A percentile compares a stretch with the other conserved stretches of the same genome.
phyloP scores from a whole-genome alignment of 1,140 invertebrate genomes.

The Sitobion miscanthi region DNA sequence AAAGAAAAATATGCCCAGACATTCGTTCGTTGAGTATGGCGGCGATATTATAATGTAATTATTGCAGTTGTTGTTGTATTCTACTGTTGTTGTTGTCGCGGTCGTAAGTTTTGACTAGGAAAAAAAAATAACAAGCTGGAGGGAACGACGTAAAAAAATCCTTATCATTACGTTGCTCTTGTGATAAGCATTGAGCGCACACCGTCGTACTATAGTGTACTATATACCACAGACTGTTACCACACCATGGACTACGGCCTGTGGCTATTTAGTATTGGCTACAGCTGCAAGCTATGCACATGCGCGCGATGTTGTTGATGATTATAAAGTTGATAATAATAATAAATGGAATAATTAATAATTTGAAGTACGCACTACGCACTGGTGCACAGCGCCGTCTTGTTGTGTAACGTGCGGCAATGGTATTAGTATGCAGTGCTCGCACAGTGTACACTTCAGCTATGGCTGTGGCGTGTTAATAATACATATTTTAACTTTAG shows the following conservation, averaged over 20 bases:
- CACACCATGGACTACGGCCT: neutral
- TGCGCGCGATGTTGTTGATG: too few species aligned
- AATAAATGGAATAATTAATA: too few species aligned
- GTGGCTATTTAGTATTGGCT: neutral
- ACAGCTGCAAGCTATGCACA: neutral
- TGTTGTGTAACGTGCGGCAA: too few species aligned
- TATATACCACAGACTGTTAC: too few species aligned
- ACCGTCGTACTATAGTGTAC: neutral
- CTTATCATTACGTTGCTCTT: neutral
- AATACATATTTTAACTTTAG: too few species aligned
- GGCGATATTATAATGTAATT: neutral
- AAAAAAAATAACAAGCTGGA: slow-evolving; percentile 2
- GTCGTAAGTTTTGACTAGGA: neutral
- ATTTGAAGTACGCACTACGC: too few species aligned
- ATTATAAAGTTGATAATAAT: neutral
- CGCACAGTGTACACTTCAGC: too few species aligned
- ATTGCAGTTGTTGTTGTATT: neutral
- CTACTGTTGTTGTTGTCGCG: neutral
- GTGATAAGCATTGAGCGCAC: neutral
- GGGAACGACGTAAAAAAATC: neutral
- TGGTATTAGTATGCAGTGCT: too few species aligned
- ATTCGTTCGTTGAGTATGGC: neutral
- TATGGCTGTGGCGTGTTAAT: too few species aligned
- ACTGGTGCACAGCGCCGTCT: too few species aligned
- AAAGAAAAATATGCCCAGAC: neutral